phyloP scores from a whole-genome alignment of 2,797 vertebrate genomes.

The Corythornis leucogaster region DNA sequence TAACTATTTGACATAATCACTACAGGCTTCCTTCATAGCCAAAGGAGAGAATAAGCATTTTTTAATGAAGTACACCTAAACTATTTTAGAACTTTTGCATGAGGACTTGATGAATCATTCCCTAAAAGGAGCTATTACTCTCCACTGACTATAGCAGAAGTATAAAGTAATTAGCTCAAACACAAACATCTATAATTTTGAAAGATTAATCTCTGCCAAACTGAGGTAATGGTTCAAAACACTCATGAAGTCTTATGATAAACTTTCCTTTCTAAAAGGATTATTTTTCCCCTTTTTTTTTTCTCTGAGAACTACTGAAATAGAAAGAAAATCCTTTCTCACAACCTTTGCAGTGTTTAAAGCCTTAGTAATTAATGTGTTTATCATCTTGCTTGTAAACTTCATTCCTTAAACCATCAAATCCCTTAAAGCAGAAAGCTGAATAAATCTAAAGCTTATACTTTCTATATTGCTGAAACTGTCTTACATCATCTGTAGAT shows the following conservation, averaged over 20 bases:
- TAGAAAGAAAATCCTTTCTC: background rate
- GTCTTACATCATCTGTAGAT: background rate
- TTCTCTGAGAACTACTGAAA: background rate
- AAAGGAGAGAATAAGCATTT: background rate
- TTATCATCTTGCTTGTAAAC: background rate
- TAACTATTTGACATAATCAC: background rate
- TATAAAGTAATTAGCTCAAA: background rate
- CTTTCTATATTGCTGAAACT: background rate
- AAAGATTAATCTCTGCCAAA: background rate
- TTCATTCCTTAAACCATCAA: background rate
- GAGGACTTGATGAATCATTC: background rate
- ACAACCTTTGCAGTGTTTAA: background rate
- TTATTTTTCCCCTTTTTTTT: background rate
- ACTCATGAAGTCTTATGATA: background rate
- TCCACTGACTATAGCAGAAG: background rate
- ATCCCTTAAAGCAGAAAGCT: background rate
- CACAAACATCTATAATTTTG: background rate
- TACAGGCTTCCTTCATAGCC: background rate
- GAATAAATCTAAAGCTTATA: background rate
- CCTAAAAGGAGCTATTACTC: background rate
- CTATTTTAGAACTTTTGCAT: background rate
- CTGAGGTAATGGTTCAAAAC: background rate
- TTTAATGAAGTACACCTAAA: background rate
- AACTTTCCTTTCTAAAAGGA: background rate
- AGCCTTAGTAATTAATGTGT: background rate